Percentiles rank a stretch among this genome's conserved stretches.
These are phyloP conservation scores for Danio aesculapii DNA, from an alignment of 2,797 vertebrate species.

Conservation along the genomic window DNA sequence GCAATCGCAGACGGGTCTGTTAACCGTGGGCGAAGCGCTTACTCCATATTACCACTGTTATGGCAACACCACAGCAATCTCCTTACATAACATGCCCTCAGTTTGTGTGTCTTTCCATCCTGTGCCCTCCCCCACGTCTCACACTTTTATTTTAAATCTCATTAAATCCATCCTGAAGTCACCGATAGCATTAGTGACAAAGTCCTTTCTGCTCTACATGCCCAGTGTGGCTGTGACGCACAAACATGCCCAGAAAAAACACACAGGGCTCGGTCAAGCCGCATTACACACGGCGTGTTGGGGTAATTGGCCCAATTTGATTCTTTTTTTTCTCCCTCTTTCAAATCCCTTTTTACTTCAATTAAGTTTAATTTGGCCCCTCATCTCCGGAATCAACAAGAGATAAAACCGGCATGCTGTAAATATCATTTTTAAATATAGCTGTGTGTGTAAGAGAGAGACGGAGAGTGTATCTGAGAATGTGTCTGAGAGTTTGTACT, in stretches of 20 bases:
- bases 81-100: constrained; percentile 44
- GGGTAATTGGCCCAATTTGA: constrained; percentile 54
- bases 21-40: constrained; percentile 18
- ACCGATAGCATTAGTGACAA: constrained; percentile 51
- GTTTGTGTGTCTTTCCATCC: constrained; percentile 28
- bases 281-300: constrained; percentile 43
- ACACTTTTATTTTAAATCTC: constrained; percentile 52
- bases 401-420: constrained; percentile 12
- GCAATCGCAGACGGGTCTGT: constrained; percentile 15
- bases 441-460: no score
- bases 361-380: constrained; percentile 41
- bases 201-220: constrained; percentile 29
- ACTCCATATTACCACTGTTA: constrained; percentile 35
- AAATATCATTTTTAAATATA: constrained; percentile 22
- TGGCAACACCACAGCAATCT: constrained; percentile 32
- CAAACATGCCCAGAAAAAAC: constrained; percentile 16
- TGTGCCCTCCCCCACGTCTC: background rate
- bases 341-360: constrained; percentile 44
- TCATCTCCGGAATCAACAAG: constrained; percentile 39
- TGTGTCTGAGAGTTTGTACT: background rate
- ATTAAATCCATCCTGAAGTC: constrained; percentile 58
- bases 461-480: background rate
- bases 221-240: constrained; percentile 43
- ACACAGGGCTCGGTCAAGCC: background rate
- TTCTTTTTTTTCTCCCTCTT: background rate